Evolutionary conservation across 2,797 vertebrate species (phyloP).

Genomic region (Thripadectes ignobilis): DNA sequence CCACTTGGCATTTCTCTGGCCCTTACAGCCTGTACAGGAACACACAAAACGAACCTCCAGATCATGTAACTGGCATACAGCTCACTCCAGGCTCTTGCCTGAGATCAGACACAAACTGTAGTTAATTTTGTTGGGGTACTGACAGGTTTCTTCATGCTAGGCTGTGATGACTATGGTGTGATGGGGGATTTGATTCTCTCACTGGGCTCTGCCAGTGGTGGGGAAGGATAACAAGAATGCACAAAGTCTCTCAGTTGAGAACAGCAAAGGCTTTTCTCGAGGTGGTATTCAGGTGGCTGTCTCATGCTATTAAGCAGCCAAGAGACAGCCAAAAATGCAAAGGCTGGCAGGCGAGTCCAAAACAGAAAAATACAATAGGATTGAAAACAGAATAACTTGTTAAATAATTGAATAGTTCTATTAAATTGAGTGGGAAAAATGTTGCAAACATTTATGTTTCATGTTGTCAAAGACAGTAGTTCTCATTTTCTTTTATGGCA

Average conservation of each 20-base stretch:
- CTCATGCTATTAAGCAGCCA: background rate
- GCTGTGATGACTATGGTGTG: background rate
- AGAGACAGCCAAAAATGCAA: background rate
- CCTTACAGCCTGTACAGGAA: background rate
- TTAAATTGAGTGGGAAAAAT: background rate
- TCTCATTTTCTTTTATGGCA: background rate
- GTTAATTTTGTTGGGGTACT: background rate
- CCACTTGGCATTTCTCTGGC: background rate
- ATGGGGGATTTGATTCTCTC: background rate
- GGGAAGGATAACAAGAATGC: background rate
- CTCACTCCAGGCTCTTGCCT: background rate
- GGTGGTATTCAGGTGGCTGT: background rate
- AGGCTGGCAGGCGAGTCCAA: background rate
- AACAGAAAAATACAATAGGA: background rate
- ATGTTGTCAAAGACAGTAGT: background rate
- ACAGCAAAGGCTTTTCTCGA: background rate
- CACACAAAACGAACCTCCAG: background rate
- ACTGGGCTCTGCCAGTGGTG: background rate
- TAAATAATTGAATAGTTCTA: conserved; percentile 16
- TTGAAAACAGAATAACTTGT: background rate
- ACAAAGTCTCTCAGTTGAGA: background rate
- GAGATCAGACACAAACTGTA: background rate
- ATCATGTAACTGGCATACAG: background rate
- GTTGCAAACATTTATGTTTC: background rate
- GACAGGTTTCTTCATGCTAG: background rate